phyloP scores from a whole-genome alignment of 2,797 vertebrate genomes.

The Monodelphis domestica region DNA sequence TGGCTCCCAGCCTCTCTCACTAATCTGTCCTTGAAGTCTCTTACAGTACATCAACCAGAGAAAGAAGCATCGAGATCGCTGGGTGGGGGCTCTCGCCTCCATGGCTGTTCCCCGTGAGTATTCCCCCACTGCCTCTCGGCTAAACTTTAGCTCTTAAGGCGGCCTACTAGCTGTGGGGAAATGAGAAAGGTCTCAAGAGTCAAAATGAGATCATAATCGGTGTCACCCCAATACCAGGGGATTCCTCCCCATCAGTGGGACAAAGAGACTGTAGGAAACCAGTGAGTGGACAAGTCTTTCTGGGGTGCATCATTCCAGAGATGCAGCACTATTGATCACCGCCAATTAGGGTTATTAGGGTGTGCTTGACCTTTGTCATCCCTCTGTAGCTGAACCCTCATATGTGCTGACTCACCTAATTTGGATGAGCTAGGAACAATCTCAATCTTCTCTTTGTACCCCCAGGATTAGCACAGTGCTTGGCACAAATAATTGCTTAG shows the following conservation, averaged over 20 bases:
- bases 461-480: too few relatives aligned
- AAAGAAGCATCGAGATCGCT: slow-evolving; percentile 92
- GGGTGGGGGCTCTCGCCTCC: slow-evolving; percentile 92
- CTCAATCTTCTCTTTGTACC: not conserved
- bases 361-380: not conserved
- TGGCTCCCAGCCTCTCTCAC: slow-evolving; percentile 10
- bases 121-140: not conserved
- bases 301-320: not conserved
- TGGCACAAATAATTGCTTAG: not conserved
- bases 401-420: not conserved
- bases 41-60: slow-evolving; percentile 97
- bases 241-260: not conserved
- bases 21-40: slow-evolving; percentile 83
- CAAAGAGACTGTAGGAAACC: not conserved
- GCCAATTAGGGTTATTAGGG: not conserved
- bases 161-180: not conserved
- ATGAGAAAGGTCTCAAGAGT: not conserved
- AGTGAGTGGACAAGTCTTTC: not conserved
- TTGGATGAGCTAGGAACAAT: not conserved
- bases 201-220: slow-evolving; percentile 14
- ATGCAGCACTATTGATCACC: not conserved
- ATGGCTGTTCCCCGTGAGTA: slow-evolving; percentile 93
- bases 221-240: not conserved
- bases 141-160: not conserved
- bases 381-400: not conserved